These are phyloP conservation scores for Oreochromis grahami DNA, from an alignment of 2,797 vertebrate genomes.

Conservation along the genomic window DNA sequence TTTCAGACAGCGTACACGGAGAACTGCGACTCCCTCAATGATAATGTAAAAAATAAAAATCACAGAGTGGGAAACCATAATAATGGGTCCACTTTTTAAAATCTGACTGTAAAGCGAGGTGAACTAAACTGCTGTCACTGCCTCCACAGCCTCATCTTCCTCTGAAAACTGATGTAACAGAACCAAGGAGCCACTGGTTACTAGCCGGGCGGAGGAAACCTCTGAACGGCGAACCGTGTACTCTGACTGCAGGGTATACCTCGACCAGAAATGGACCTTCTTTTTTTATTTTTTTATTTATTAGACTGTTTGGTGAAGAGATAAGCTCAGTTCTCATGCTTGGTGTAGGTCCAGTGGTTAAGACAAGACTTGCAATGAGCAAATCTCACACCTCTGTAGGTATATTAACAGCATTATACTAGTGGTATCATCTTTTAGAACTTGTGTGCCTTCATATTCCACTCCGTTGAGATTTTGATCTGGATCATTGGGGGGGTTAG, in stretches of 20 bases:
- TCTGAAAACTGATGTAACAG: conserved; percentile 61
- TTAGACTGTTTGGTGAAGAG: conserved; percentile 56
- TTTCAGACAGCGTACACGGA: not conserved
- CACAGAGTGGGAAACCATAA: not conserved
- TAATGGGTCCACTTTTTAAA: not conserved
- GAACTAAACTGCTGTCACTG: not conserved
- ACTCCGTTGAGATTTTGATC: conserved; percentile 1
- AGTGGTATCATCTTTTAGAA: conserved; percentile 28
- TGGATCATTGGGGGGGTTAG: not conserved
- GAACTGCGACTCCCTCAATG: not conserved
- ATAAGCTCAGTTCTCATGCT: conserved; percentile 46
- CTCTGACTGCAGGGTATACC: conserved; percentile 60
- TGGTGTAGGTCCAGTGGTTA: conserved; percentile 5
- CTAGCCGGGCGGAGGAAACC: conserved; percentile 20
- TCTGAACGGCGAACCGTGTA: conserved; percentile 35
- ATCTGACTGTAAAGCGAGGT: not conserved
- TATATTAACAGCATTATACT: conserved; percentile 27
- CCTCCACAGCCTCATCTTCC: conserved; percentile 63
- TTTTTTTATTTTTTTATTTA: conserved; percentile 60
- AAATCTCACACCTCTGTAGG: conserved; percentile 43
- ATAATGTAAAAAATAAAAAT: not conserved
- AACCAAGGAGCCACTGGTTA: conserved; percentile 36
- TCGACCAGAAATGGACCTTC: conserved; percentile 50
- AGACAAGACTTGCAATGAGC: conserved; percentile 9
- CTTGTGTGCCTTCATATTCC: conserved; percentile 39